phyloP scores from a whole-genome alignment of 2,113 vertebrate genomes.

The Catharus fuscescens region DNA sequence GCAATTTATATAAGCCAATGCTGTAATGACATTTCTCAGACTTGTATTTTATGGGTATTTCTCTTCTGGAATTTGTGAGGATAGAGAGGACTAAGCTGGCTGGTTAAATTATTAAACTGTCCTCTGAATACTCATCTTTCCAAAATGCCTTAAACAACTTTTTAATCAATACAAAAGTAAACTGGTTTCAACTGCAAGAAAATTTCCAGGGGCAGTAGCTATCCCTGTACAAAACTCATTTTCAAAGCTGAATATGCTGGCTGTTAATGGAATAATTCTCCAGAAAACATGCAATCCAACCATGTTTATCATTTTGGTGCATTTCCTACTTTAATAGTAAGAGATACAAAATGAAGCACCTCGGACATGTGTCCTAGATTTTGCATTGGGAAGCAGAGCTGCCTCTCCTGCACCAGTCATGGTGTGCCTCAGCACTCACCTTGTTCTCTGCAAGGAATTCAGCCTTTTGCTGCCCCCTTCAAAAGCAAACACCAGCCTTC shows the following conservation, averaged over 20 bases:
- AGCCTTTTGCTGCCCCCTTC: background rate
- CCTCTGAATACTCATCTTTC: background rate
- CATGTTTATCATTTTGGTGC: background rate
- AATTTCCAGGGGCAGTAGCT: background rate
- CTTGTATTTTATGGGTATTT: background rate
- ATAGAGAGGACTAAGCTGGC: background rate
- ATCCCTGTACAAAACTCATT: background rate
- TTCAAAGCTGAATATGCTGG: background rate
- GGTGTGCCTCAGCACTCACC: background rate
- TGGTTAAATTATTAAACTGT: background rate
- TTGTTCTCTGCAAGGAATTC: background rate
- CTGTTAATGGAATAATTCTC: background rate
- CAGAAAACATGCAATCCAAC: background rate
- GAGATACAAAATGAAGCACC: background rate
- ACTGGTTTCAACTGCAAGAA: background rate
- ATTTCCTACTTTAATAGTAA: background rate
- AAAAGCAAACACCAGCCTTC: background rate
- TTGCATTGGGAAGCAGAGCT: background rate
- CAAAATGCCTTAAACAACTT: constrained; percentile 1
- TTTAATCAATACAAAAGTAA: constrained; percentile 9
- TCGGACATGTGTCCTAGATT: background rate
- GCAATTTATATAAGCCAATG: constrained; percentile 20
- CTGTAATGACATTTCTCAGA: constrained; percentile 38
- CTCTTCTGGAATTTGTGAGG: background rate
- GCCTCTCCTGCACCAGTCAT: background rate